These are phyloP conservation scores for Pseudococcus viburni DNA, from an alignment of 2,888 invertebrate genomes.

Conservation along the genomic window DNA sequence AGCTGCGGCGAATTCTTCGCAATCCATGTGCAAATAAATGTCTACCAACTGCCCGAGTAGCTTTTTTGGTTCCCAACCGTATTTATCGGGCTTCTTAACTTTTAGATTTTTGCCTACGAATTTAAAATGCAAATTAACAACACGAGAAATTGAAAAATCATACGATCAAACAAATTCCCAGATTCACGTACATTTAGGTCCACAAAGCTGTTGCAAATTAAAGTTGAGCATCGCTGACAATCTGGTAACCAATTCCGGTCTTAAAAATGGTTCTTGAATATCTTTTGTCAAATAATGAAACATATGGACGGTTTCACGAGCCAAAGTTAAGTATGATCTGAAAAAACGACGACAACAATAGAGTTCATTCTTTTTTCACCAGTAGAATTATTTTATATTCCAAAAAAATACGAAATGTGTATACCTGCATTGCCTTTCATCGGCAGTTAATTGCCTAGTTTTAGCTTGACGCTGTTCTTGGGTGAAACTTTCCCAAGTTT, in stretches of 20 bases:
- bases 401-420: not conserved
- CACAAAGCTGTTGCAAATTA: constrained; percentile 96
- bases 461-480: constrained; percentile 82
- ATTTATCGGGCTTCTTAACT: constrained; percentile 93
- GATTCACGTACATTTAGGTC: constrained; percentile 88
- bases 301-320: constrained; percentile 97
- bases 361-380: not conserved
- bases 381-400: not conserved
- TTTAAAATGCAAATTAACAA: not conserved
- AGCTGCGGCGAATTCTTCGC: constrained; percentile 90
- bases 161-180: not conserved
- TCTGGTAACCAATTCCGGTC: constrained; percentile 92
- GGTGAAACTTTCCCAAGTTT: constrained; percentile 78
- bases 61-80: constrained; percentile 96
- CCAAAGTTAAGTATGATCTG: constrained; percentile 89
- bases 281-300: constrained; percentile 95
- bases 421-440: constrained; percentile 85
- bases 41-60: constrained; percentile 93
- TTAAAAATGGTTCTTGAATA: constrained; percentile 94
- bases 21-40: constrained; percentile 96
- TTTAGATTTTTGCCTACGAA: constrained; percentile 73
- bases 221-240: constrained; percentile 99
- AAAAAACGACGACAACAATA: constrained; percentile 46
- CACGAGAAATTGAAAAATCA: constrained; percentile 51
- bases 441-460: constrained; percentile 84